A percentile compares a stretch with the other conserved stretches of the same genome.
Evolutionary conservation across 2,888 invertebrate species (phyloP).

Genomic region (Acronicta psi): DNA sequence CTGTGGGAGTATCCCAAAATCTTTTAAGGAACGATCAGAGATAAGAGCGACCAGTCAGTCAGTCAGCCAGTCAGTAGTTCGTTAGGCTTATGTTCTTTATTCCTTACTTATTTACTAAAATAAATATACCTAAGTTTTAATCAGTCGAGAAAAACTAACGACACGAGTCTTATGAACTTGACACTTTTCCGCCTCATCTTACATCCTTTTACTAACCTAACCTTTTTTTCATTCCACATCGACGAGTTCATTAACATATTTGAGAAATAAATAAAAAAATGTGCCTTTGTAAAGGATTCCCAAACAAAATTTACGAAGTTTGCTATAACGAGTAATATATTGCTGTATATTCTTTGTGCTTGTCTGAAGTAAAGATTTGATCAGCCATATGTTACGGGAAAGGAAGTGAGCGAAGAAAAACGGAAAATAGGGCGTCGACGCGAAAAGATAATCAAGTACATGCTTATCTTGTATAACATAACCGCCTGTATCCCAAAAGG

Average conservation of each 20-base stretch:
- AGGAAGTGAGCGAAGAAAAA: conserved; percentile 43
- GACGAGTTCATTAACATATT: conserved; percentile 40
- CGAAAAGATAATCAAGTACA: conserved; percentile 38
- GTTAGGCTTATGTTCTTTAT: no score
- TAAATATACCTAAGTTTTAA: no score
- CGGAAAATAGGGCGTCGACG: conserved; percentile 36
- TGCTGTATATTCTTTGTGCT: conserved; percentile 46
- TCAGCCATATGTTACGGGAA: conserved; percentile 50
- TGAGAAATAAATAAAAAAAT: conserved; percentile 39
- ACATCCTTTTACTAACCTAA: no score
- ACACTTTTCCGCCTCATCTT: no score
- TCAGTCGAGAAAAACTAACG: no score
- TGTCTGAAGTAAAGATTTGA: conserved; percentile 53
- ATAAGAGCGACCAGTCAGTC: no score
- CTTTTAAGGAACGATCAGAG: no score
- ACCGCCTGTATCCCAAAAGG: conserved; percentile 1
- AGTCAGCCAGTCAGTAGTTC: no score
- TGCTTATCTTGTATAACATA: conserved; percentile 23
- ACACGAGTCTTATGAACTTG: no score
- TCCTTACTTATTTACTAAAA: no score
- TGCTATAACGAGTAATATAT: conserved; percentile 50
- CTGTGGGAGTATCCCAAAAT: no score
- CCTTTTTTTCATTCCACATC: conserved; percentile 4
- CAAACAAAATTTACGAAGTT: conserved; percentile 44
- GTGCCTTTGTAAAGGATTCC: conserved; percentile 33